Conservation (phyloP, 1,140 invertebrate genomes). For the Antheraea mylitta region DNA sequence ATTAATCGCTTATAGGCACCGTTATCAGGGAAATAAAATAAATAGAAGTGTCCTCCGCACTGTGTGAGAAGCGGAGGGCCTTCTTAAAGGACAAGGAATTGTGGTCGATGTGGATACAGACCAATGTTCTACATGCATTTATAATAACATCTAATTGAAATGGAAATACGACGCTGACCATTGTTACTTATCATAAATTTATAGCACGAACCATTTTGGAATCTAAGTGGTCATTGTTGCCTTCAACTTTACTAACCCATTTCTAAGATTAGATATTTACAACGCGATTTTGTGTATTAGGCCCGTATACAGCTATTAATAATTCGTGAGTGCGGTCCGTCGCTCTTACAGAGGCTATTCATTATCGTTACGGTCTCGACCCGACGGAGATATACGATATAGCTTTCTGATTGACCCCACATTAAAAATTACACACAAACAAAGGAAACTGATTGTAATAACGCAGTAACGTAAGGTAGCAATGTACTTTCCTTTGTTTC, state of each 20-base stretch:
- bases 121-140: slow-evolving; percentile 70
- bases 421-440: slow-evolving; percentile 79
- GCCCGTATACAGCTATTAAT: slow-evolving; percentile 61
- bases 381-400: slow-evolving; percentile 70
- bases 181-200: slow-evolving; percentile 44
- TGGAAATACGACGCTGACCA: slow-evolving; percentile 55
- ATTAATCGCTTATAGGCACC: neutral
- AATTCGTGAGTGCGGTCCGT: slow-evolving; percentile 67
- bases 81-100: slow-evolving; percentile 63
- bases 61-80: slow-evolving; percentile 44
- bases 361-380: slow-evolving; percentile 72
- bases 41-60: neutral
- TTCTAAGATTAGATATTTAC: slow-evolving; percentile 30
- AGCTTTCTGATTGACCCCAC: slow-evolving; percentile 77
- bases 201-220: slow-evolving; percentile 18
- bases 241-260: slow-evolving; percentile 1
- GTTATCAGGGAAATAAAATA: neutral
- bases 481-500: slow-evolving; percentile 62
- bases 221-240: neutral
- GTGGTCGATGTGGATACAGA: slow-evolving; percentile 47
- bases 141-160: slow-evolving; percentile 68
- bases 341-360: slow-evolving; percentile 67
- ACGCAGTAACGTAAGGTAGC: slow-evolving; percentile 27
- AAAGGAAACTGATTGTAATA: slow-evolving; percentile 63
- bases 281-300: slow-evolving; percentile 38